A percentile compares a stretch with the other conserved stretches of the same genome.
phyloP scores from a whole-genome alignment of 2,888 invertebrate species.

The Volucella inflata region DNA sequence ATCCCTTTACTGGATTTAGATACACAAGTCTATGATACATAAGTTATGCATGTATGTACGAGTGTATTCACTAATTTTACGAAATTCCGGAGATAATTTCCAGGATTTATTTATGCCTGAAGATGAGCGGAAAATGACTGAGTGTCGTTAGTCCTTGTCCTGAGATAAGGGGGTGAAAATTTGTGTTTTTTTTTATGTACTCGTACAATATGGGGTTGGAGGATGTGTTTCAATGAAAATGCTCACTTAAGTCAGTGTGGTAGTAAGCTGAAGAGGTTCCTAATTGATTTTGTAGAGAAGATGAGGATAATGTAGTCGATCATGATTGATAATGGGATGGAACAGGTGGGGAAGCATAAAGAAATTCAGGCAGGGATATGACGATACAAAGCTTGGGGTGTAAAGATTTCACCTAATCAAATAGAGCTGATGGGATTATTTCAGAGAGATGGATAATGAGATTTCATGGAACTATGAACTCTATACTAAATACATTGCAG shows the following conservation, averaged over 20 bases:
- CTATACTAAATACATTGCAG: no score
- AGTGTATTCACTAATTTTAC: slow-evolving; percentile 8
- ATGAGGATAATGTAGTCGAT: not conserved
- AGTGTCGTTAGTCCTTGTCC: not conserved
- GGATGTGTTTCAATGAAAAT: not conserved
- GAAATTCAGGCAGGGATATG: no score
- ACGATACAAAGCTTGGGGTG: no score
- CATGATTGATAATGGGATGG: not conserved
- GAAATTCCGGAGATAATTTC: slow-evolving; percentile 29
- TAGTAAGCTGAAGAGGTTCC: slow-evolving; percentile 8
- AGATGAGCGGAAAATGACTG: slow-evolving; percentile 23
- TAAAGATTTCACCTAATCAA: no score
- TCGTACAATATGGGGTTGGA: no score
- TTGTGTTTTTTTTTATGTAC: not conserved
- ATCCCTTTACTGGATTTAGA: no score
- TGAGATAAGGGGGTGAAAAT: not conserved
- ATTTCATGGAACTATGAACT: no score
- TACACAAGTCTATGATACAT: not conserved
- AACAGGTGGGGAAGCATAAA: not conserved
- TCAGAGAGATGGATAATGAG: no score
- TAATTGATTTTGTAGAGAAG: slow-evolving; percentile 27
- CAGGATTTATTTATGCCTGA: slow-evolving; percentile 24
- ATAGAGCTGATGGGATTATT: no score
- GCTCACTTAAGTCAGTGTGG: not conserved
- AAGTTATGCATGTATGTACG: not conserved